Percentiles rank a stretch among this genome's conserved stretches.
phyloP scores from a whole-genome alignment of 1,140 invertebrate species.

The Nomia melanderi region DNA sequence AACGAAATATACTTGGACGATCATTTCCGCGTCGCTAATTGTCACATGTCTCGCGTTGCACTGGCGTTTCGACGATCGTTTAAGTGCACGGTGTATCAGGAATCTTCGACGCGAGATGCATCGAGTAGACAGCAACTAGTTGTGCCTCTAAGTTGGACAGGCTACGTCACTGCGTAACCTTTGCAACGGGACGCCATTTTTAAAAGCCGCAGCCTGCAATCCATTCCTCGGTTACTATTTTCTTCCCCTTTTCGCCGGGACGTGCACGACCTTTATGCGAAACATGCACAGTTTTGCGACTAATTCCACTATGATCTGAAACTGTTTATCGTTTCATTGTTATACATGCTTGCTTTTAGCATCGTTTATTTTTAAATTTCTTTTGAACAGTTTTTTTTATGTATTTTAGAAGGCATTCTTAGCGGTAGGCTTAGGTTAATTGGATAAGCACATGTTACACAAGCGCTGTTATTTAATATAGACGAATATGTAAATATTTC shows the following conservation, averaged over 20 bases:
- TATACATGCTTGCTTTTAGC: too few relatives aligned
- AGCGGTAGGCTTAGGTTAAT: too few relatives aligned
- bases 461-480: too few relatives aligned
- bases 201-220: constrained; percentile 20
- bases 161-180: not conserved
- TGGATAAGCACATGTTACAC: too few relatives aligned
- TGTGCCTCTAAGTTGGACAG: not conserved
- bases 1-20: constrained; percentile 47
- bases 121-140: not conserved
- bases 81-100: too few relatives aligned
- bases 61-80: not conserved
- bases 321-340: too few relatives aligned
- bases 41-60: not conserved
- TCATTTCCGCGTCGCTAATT: not conserved
- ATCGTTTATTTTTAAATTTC: too few relatives aligned
- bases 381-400: not conserved
- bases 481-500: too few relatives aligned
- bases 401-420: too few relatives aligned
- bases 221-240: constrained; percentile 17
- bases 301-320: too few relatives aligned
- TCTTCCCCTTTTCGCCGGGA: not conserved
- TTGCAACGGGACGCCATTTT: constrained; percentile 35
- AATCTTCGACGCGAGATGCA: not conserved
- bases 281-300: too few relatives aligned
- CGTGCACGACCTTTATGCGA: not conserved